Percentiles rank a stretch among this genome's conserved stretches.
phyloP scores from a whole-genome alignment of 2,888 invertebrate genomes.

The Synanthedon myopaeformis region DNA sequence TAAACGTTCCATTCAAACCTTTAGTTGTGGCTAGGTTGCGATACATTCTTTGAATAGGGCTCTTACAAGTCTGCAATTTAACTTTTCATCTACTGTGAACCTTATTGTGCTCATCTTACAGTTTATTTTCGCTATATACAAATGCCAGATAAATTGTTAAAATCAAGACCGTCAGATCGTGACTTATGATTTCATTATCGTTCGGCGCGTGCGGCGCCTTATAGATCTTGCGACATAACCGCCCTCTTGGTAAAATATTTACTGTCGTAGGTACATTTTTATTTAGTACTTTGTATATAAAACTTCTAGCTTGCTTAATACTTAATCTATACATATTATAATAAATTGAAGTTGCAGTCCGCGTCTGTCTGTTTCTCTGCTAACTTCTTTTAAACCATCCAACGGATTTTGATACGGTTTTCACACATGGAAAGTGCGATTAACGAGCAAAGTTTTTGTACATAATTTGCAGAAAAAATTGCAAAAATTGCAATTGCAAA shows the following conservation, averaged over 20 bases:
- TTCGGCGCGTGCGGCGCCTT: constrained; percentile 32
- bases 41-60: constrained; percentile 10
- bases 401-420: too few species aligned
- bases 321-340: too few species aligned
- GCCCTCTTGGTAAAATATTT: constrained; percentile 8
- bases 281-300: too few species aligned
- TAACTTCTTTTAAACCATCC: too few species aligned
- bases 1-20: constrained; percentile 6
- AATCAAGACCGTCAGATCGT: constrained; percentile 30
- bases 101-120: constrained; percentile 1
- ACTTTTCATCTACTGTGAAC: constrained; percentile 4
- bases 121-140: constrained; percentile 4
- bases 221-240: constrained; percentile 16
- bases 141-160: constrained; percentile 10
- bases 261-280: too few species aligned
- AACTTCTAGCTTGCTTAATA: too few species aligned
- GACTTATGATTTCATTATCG: constrained; percentile 49
- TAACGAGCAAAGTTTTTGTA: too few species aligned
- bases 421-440: too few species aligned
- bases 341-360: too few species aligned
- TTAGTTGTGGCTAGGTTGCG: constrained; percentile 8
- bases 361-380: too few species aligned
- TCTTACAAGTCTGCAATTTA: constrained; percentile 1
- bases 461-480: too few species aligned
- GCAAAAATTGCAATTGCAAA: too few species aligned